Evolutionary conservation across 2,797 vertebrate species (phyloP).

Genomic region (Pseudomugil gertrudae): DNA sequence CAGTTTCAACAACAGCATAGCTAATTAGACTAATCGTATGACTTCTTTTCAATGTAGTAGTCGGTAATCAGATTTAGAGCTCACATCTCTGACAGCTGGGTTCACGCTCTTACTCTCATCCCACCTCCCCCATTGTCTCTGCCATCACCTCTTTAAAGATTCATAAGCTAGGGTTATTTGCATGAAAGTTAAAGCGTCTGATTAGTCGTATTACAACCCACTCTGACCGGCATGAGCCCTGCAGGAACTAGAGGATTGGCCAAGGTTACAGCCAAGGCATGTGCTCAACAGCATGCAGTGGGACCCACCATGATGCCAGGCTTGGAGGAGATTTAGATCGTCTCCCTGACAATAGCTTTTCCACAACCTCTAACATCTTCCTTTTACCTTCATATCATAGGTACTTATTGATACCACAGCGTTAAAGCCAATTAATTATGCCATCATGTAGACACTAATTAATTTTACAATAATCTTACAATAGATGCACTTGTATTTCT

Average conservation of each 20-base stretch:
- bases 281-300: constrained; percentile 48
- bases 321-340: constrained; percentile 29
- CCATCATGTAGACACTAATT: constrained; percentile 31
- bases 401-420: constrained; percentile 26
- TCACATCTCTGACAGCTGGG: constrained; percentile 59
- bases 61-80: constrained; percentile 63
- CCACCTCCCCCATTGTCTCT: constrained; percentile 78
- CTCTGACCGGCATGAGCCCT: constrained; percentile 72
- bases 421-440: constrained; percentile 32
- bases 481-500: constrained; percentile 40
- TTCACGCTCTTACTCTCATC: constrained; percentile 53
- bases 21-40: constrained; percentile 57
- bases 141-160: constrained; percentile 84
- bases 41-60: constrained; percentile 37
- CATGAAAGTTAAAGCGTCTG: constrained; percentile 82
- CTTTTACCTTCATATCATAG: constrained; percentile 23
- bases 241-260: constrained; percentile 60
- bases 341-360: constrained; percentile 29
- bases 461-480: constrained; percentile 31
- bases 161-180: constrained; percentile 79
- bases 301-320: constrained; percentile 43
- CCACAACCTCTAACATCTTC: constrained; percentile 9
- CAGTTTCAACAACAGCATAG: constrained; percentile 35
- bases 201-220: constrained; percentile 82
- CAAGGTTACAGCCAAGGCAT: constrained; percentile 74